Conservation (phyloP, 2,797 vertebrate species). For the Otolemur crassicaudatus region DNA sequence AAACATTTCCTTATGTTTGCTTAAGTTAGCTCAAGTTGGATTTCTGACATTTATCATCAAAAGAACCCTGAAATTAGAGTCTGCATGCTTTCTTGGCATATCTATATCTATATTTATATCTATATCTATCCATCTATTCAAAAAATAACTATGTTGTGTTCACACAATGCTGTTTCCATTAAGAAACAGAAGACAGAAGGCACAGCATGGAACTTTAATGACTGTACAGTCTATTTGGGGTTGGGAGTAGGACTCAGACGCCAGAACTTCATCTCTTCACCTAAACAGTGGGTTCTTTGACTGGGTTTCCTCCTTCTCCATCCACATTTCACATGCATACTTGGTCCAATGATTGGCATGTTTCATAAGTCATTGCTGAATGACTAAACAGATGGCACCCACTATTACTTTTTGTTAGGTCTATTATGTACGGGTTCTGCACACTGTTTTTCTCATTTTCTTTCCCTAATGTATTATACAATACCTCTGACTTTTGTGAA, state of each 20-base stretch:
- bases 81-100: not conserved
- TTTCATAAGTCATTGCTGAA: not conserved
- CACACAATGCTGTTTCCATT: not conserved
- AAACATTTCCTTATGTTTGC: not conserved
- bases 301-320: not conserved
- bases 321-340: not conserved
- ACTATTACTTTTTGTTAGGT: not conserved
- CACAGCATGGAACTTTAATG: not conserved
- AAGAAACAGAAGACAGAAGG: not conserved
- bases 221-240: not conserved
- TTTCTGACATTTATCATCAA: conserved; percentile 4
- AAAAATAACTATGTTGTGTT: not conserved
- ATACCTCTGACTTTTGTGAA: conserved; percentile 75
- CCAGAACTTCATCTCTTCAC: not conserved
- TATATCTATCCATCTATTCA: not conserved
- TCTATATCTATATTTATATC: not conserved
- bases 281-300: not conserved
- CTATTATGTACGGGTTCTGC: conserved; percentile 58
- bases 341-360: not conserved
- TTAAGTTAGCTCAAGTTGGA: not conserved
- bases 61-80: not conserved
- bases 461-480: conserved; percentile 47
- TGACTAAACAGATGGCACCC: conserved; percentile 5
- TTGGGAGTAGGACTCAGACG: not conserved
- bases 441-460: conserved; percentile 46